Evolutionary conservation across 2,888 invertebrate genomes (phyloP), one percentile per base, ranked within the genome.

Genomic region (Thereva unica): DNA sequence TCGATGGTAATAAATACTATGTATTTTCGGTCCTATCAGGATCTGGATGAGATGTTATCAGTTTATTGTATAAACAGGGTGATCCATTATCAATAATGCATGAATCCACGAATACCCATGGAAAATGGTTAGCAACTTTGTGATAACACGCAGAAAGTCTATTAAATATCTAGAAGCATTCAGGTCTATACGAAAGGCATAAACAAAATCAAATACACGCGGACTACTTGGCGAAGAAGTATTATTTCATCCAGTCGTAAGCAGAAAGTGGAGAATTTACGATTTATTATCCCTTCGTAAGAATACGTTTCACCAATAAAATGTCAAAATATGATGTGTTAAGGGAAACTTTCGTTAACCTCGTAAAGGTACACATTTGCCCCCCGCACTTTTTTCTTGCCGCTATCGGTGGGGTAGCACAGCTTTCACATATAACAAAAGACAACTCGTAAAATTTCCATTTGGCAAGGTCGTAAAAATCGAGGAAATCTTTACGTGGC

Each of bases 381-480:
- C 23, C 9, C 47, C 12, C 37, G 5, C 12, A 37, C n/a, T 38
- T 40, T 23, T 23, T 23, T 23, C 23, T 23, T 34, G 10, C 23
- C 5, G 49, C 47, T 59, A 59, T 59, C 38, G 59, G 49, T 37
- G 38, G 12, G 7, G 37, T 37, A 49, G 49, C 59, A 23, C 23
- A 23, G 23, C 23, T 23, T 23, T 23, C 42, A 8, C 42, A 42
- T 42, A 63, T 63, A 63, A 63, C 61, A 63, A 63, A 41, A 63
- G 68, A 68, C 61, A 68, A 66, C 54, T 66, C 68, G 56, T 68
- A 68, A 68, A 68, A 68, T 68, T 66, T 68, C 66, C 68, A 68
- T 68, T 68, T 68, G 63, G 66, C 37, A 45, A 40, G 57, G 57
- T 68, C 66, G 57, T 68, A 68, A 66, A 66, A 68, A 66, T 61